These are phyloP conservation scores for Pyrgilauda ruficollis DNA, from an alignment of 2,113 vertebrate species.

Conservation along the genomic window DNA sequence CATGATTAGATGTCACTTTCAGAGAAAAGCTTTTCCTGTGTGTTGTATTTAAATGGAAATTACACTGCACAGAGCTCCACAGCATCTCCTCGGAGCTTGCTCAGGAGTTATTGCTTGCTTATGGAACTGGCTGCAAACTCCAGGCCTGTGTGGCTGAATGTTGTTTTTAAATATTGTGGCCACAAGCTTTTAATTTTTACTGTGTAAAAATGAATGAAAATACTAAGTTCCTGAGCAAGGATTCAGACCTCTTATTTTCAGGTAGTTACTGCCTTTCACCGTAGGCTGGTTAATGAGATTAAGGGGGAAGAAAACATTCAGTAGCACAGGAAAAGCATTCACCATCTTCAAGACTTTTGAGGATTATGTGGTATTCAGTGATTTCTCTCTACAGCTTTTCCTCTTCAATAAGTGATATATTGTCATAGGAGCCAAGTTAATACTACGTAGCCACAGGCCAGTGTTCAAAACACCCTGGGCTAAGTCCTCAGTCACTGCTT, in stretches of 20 bases:
- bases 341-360: not conserved
- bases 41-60: not conserved
- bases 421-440: not conserved
- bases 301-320: accelerated
- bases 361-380: not conserved
- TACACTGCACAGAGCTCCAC: not conserved
- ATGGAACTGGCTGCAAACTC: not conserved
- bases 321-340: not conserved
- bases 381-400: not conserved
- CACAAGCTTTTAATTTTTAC: not conserved
- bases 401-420: not conserved
- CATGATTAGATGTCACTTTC: not conserved
- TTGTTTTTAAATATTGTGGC: not conserved
- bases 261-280: not conserved
- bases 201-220: not conserved
- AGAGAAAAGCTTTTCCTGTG: not conserved
- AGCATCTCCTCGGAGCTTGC: not conserved
- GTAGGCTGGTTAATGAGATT: not conserved
- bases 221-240: not conserved
- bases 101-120: not conserved
- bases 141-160: not conserved
- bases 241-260: not conserved
- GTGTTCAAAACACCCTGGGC: not conserved
- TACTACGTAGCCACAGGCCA: not conserved
- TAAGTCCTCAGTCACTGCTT: not conserved